Evolutionary conservation across 1,140 invertebrate genomes (phyloP).

Genomic region (Euwallacea fornicatus): DNA sequence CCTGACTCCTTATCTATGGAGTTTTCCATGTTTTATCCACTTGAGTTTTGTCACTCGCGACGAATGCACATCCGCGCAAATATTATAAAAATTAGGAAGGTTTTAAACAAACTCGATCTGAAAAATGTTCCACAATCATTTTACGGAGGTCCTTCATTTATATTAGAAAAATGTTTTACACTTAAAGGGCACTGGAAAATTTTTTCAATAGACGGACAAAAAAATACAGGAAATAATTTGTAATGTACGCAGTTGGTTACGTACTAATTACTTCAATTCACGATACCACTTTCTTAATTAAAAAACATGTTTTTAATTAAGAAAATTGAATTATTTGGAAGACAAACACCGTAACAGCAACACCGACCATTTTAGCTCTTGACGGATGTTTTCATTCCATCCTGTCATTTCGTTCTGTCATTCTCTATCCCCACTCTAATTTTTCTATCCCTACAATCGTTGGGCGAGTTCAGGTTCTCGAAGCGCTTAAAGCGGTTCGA

Average conservation of each 20-base stretch:
- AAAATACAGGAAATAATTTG: not conserved
- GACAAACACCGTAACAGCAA: not conserved
- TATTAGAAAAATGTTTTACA: not conserved
- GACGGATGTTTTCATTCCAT: not conserved
- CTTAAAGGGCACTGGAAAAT: not conserved
- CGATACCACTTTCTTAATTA: not conserved
- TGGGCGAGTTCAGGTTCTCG: too few relatives aligned
- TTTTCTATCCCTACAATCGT: not conserved
- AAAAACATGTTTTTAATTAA: not conserved
- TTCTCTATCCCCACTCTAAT: not conserved
- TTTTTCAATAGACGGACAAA: not conserved
- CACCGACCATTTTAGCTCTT: not conserved
- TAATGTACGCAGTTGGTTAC: not conserved
- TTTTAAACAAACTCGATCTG: not conserved
- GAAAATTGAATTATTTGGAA: not conserved
- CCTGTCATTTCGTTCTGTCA: not conserved
- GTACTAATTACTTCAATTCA: not conserved
- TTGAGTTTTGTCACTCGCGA: not conserved
- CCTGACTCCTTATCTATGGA: constrained; percentile 76
- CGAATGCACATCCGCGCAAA: not conserved
- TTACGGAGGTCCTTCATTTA: not conserved
- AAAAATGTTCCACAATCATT: not conserved
- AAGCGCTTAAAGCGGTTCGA: too few relatives aligned
- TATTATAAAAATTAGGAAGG: not conserved
- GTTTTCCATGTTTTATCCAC: constrained; percentile 61